These are phyloP conservation scores for Laticauda colubrina DNA, from an alignment of 2,113 vertebrate species.

Conservation along the genomic window DNA sequence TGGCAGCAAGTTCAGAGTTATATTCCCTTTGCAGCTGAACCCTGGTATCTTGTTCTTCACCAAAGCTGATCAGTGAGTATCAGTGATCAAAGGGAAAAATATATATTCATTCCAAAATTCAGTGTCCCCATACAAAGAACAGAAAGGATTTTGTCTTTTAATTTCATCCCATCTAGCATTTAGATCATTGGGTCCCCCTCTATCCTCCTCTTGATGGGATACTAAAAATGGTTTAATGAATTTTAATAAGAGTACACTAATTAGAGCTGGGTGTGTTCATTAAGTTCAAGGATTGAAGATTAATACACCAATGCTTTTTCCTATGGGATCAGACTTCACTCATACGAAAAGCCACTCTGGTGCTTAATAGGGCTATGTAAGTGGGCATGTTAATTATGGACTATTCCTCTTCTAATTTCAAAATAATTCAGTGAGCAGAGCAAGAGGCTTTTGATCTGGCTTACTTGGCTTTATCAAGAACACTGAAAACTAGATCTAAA, in stretches of 20 bases:
- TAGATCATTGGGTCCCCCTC: neutral
- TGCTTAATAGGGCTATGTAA: neutral
- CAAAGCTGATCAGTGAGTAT: neutral
- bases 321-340: neutral
- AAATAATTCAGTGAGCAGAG: neutral
- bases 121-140: neutral
- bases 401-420: neutral
- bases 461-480: neutral
- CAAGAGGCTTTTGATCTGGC: neutral
- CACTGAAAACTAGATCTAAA: neutral
- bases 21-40: neutral
- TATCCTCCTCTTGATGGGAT: neutral
- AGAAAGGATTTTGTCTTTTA: neutral
- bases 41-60: neutral
- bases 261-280: neutral
- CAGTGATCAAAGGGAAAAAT: neutral
- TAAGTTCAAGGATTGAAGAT: conserved; percentile 6
- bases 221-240: neutral
- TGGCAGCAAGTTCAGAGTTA: neutral
- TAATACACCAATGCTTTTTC: neutral
- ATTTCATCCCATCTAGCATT: neutral
- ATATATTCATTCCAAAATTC: neutral
- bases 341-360: neutral
- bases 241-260: neutral
- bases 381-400: neutral